Conservation (phyloP, 2,797 vertebrate species). For the Urosaurus nigricauda region DNA sequence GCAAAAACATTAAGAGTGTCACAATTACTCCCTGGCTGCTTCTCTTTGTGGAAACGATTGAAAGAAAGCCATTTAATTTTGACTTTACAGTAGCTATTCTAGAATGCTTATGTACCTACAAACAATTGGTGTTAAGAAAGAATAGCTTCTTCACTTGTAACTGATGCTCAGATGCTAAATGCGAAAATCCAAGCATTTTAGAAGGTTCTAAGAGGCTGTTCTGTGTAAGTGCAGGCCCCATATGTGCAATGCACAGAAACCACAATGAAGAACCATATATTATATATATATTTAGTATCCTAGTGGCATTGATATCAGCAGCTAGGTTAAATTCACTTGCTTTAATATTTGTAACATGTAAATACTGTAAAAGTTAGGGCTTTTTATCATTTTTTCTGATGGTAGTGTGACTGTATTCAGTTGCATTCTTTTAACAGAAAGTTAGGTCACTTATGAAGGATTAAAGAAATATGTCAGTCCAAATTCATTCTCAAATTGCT, state of each 20-base stretch:
- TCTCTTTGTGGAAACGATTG: neutral
- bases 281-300: constrained; percentile 43
- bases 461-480: neutral
- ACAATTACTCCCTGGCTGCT: neutral
- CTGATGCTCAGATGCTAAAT: too few species aligned
- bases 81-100: neutral
- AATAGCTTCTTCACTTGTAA: too few species aligned
- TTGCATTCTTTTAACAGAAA: constrained; percentile 1
- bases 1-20: neutral
- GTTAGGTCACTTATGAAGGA: neutral
- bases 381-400: constrained; percentile 6
- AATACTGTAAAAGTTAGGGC: neutral
- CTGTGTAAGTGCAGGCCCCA: too few species aligned
- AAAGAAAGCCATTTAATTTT: neutral
- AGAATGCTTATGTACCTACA: neutral
- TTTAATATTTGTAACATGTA: constrained; percentile 35
- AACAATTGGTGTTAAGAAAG: too few species aligned
- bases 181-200: too few species aligned
- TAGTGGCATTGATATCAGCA: constrained; percentile 46
- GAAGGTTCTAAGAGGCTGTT: too few species aligned
- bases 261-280: constrained; percentile 42
- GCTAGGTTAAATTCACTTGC: constrained; percentile 47
- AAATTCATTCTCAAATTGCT: constrained; percentile 4
- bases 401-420: neutral
- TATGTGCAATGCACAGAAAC: too few species aligned